Evolutionary conservation across 1,140 invertebrate species (phyloP), one percentile per base, ranked within the genome.

Genomic region (Coptotermes formosanus): DNA sequence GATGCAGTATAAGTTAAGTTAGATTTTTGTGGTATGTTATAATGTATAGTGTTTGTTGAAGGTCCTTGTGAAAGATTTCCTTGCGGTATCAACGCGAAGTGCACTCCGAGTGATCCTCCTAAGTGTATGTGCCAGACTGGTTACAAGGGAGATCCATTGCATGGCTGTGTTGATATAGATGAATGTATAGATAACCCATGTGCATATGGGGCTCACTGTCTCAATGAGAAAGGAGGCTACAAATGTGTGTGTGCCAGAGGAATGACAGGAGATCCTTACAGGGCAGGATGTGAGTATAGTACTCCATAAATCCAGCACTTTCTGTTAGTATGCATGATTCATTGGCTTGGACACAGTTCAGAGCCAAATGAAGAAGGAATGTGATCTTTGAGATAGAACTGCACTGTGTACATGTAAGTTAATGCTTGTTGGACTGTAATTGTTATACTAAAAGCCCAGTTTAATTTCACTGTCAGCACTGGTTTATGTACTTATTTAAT

Each of bases 41-140:
- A 55, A 55, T 55, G 52, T 55, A 19, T 19, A 55, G 2, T 55
- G 52, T 55, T 55, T 55, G 52, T 6, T 55, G 52, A 55, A 93
- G 92, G 92, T 90, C 96, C 96, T 11, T 97, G 96, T 89, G 96
- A 97, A 90, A 92, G 96, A 85, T 97, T 96, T 90, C 94, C 95
- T 3, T 99, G 98, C 89, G 97, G 97, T 30, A 94, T 97, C n/a
- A 98, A 98, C 90, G 95, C 97, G 3, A 96, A 97, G 91, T 98
- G 97, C 89, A 97, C 95, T 9, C 96, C 97, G 11, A 96, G 94
- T 86, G 96, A 98, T 92, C 96, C 96, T 32, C 97, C 97, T 14
- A 94, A 94, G 88, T 98, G 97, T 90, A 94, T 97, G 93, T 98
- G 97, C 89, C 93, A 95, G 89, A 91, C 94, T 83, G 97, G 97